Base-by-base conservation (phyloP, 2,888 invertebrate species). In the Nebria brevicollis region DNA sequence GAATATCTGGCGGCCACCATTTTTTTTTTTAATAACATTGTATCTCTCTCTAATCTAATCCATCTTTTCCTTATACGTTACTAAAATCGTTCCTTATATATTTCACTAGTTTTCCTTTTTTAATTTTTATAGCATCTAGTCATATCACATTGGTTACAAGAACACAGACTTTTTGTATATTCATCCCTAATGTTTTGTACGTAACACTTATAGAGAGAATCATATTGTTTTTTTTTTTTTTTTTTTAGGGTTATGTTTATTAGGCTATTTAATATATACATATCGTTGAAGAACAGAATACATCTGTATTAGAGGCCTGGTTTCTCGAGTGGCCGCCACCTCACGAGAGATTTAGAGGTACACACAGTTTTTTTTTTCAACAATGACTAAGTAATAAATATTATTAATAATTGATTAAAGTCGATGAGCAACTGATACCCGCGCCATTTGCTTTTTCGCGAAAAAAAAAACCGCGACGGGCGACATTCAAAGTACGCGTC, bases 371-470 rank as follows among this genome's bases (percentile, higher is more conserved):
- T 86, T 83, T 83, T 86, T 88, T 88, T 86, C 75, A 88, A 88
- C 87, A 87, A 86, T 87, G 87, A 87, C 87, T 86, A 68, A 68
- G 68, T 68, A 87, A 54, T 54, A 54, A 86, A 82, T 83, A 88
- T 86, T 70, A 87, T 87, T 87, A 86, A 87, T 87, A 87, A 87
- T 86, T 87, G 87, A 88, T 54, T 54, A 86, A 88, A 87, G 86
- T 87, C 87, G 65, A 85, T 88, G 87, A 88, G 88, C 87, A 88
- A 87, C 87, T 87, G 87, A 87, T 87, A 86, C 86, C 85, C 88
- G 84, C 86, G 20, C 87, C 87, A 87, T 54, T 87, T 87, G 34
- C 5, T 34, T 34, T 34, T 34, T 34, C 5, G 2, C n/a, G n/a
- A n/a, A n/a, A 34, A 34, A 4, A 20, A 20, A 34, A 34, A 4